These are phyloP conservation scores for Mastacembelus armatus DNA, from an alignment of 2,797 vertebrate species.

Conservation along the genomic window DNA sequence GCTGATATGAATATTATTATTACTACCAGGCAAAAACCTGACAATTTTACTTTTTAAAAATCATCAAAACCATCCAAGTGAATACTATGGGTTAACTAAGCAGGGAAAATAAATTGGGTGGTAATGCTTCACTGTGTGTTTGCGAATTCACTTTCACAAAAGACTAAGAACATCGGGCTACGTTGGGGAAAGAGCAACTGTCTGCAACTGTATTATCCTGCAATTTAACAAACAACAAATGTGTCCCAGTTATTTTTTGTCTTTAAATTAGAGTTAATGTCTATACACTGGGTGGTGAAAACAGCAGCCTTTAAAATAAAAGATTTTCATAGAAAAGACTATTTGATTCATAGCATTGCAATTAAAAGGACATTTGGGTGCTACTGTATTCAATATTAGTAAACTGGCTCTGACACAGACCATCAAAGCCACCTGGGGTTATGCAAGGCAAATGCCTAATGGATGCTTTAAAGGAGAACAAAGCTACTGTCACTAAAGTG, in stretches of 20 bases:
- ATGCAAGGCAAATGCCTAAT: constrained; percentile 43
- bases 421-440: constrained; percentile 55
- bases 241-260: constrained; percentile 5
- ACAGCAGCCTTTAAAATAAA: constrained; percentile 10
- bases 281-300: not conserved
- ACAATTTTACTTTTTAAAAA: constrained; percentile 58
- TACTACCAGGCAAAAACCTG: constrained; percentile 45
- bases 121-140: constrained; percentile 24
- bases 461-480: constrained; percentile 52
- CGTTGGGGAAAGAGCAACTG: constrained; percentile 17
- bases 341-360: constrained; percentile 27
- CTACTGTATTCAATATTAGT: constrained; percentile 27
- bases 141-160: constrained; percentile 41
- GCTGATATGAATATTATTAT: constrained; percentile 76
- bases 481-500: constrained; percentile 57
- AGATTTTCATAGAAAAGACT: constrained; percentile 4
- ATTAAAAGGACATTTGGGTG: constrained; percentile 32
- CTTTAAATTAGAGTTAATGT: constrained; percentile 12
- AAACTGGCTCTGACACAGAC: constrained; percentile 42
- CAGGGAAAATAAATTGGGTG: constrained; percentile 7
- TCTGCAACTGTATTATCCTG: constrained; percentile 1
- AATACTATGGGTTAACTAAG: constrained; percentile 50
- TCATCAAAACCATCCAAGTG: constrained; percentile 20
- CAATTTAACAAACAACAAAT: constrained; percentile 32
- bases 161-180: constrained; percentile 22